Base-by-base conservation (phyloP, 1,140 invertebrate genomes). In the Gryon sp. region DNA sequence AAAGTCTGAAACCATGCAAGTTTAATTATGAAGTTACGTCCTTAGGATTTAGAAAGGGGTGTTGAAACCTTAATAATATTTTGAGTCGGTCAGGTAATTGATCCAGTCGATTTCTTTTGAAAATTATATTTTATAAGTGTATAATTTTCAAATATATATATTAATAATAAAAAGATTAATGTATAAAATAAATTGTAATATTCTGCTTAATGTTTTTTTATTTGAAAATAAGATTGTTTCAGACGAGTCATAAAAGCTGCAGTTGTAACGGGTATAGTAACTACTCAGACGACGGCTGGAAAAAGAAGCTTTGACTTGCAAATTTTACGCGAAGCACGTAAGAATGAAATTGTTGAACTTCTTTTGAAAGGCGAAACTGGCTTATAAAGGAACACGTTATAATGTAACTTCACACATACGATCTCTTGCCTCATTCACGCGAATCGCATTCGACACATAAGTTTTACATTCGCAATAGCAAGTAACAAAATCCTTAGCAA, bases 1-100 rank as follows among this genome's bases (percentile, higher is more conserved):
- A 15, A 59, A 60, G 40, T 48, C 45, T 26, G 75, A 78, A 62
- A 20, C 68, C 60, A 48, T 73, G 55, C 48, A 78, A 78, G 57
- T 73, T 68, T 62, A 52, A 60, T 57, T 52, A 70, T 20, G 52
- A 32, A 73, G 63, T 50, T 20, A 73, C 62, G 65, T 69, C 48
- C 69, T 69, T 48, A 40, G 36, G 46, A 48, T 36, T 77, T 62
- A 68, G 55, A 76, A 72, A 62, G 60, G 66, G 62, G 32, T 69
- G 48, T 43, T 14, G 75, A 78, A 78, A 68, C 68, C 68, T 41
- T 68, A n/a, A 73, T 36, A 62, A 66, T 26, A 22, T 32, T 30
- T 68, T 22, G 24, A 62, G 32, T 57, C 62, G 41, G 26, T 55
- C 14, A 24, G 60, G 11, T 62, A 46, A 70, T 43, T 60, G 63